phyloP scores from a whole-genome alignment of 1,140 invertebrate species.

The Bilobella aurantiaca region DNA sequence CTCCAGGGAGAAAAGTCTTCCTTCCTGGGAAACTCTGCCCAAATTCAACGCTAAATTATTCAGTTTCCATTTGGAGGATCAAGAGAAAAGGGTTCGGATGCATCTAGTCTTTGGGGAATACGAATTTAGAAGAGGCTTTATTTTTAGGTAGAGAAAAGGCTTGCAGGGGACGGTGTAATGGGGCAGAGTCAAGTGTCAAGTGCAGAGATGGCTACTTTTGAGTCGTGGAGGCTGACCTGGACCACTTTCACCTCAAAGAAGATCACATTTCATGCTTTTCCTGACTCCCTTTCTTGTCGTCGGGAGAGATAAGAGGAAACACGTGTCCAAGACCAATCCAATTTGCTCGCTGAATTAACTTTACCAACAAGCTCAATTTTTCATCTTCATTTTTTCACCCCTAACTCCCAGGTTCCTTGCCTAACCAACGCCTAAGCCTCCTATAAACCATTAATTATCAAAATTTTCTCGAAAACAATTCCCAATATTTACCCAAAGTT shows the following conservation, averaged over 20 bases:
- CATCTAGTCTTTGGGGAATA: too few species aligned
- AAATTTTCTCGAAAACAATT: not conserved
- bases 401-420: not conserved
- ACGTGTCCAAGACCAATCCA: not conserved
- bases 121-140: too few species aligned
- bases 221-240: not conserved
- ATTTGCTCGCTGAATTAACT: conserved; percentile 8
- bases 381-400: not conserved
- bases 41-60: conserved; percentile 3
- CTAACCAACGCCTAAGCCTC: too few species aligned
- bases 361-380: not conserved
- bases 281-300: not conserved
- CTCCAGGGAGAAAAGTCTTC: not conserved
- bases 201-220: too few species aligned
- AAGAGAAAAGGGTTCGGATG: not conserved
- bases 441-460: not conserved
- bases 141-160: not conserved
- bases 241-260: not conserved
- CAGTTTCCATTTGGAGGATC: not conserved
- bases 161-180: not conserved
- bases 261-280: conserved; percentile 4
- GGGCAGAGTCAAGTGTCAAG: not conserved
- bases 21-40: not conserved
- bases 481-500: too few species aligned
- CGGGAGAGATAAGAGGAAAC: not conserved